Evolutionary conservation across 1,140 invertebrate genomes (phyloP).

Genomic region (Gryon sp.): DNA sequence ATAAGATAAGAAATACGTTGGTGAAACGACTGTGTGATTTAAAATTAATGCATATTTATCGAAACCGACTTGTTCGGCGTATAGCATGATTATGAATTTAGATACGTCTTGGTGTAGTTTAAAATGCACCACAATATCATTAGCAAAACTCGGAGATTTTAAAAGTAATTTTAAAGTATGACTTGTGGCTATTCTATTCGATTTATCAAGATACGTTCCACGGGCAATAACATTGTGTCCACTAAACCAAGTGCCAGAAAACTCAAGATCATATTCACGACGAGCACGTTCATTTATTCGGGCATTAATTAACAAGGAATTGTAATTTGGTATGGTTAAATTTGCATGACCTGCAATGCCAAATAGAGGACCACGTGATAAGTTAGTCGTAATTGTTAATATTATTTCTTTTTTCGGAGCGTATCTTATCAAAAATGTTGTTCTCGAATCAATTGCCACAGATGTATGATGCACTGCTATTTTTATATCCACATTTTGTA

Average conservation of each 20-base stretch:
- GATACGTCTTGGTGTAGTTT: conserved; percentile 82
- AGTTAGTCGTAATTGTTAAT: conserved; percentile 77
- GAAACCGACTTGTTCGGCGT: conserved; percentile 81
- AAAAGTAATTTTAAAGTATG: conserved; percentile 85
- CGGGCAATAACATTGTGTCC: conserved; percentile 85
- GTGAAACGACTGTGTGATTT: conserved; percentile 80
- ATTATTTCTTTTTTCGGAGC: conserved; percentile 82
- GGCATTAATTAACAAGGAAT: conserved; percentile 80
- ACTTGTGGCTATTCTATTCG: conserved; percentile 81
- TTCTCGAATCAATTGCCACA: conserved; percentile 70
- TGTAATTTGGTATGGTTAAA: conserved; percentile 82
- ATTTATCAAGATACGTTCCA: conserved; percentile 86
- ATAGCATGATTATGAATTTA: conserved; percentile 81
- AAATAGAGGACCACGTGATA: conserved; percentile 80
- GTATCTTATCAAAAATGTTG: conserved; percentile 76
- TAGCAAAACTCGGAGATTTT: conserved; percentile 84
- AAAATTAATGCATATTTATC: conserved; percentile 83
- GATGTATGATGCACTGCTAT: conserved; percentile 73
- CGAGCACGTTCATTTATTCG: conserved; percentile 81
- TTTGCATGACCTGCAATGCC: conserved; percentile 82
- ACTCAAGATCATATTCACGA: conserved; percentile 83
- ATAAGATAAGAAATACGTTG: conserved; percentile 82
- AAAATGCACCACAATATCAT: conserved; percentile 82
- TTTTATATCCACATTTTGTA: conserved; percentile 79
- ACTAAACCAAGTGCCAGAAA: conserved; percentile 88